phyloP scores from a whole-genome alignment of 2,797 vertebrate genomes.

The Cirrhinus mrigala region DNA sequence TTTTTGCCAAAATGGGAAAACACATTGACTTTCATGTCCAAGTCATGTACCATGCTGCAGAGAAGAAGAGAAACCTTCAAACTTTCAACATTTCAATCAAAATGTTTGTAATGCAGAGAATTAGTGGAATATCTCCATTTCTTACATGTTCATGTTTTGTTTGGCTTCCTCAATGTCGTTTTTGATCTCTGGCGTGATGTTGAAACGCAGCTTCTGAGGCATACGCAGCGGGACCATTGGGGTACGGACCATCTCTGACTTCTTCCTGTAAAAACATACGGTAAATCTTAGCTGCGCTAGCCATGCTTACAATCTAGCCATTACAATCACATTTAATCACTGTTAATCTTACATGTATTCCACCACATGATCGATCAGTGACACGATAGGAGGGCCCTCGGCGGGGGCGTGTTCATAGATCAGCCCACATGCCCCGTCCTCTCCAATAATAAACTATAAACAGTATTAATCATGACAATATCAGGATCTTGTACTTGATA shows the following conservation, averaged over 20 bases:
- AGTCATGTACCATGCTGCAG: conserved; percentile 86
- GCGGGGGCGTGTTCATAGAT: conserved; percentile 93
- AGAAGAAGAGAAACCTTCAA: neutral
- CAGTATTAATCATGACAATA: neutral
- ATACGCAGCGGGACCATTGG: conserved; percentile 80
- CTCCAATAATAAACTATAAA: conserved; percentile 90
- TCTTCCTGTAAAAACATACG: conserved; percentile 77
- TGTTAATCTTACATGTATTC: conserved; percentile 89
- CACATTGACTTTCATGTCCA: conserved; percentile 85
- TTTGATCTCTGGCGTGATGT: conserved; percentile 90
- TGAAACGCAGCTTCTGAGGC: conserved; percentile 90
- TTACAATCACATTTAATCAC: neutral
- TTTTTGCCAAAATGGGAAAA: conserved; percentile 92
- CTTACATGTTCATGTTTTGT: conserved; percentile 89
- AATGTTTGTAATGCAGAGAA: neutral
- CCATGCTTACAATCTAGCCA: neutral
- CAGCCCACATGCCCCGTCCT: conserved; percentile 92
- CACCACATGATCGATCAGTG: conserved; percentile 91
- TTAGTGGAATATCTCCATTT: neutral
- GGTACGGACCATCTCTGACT: conserved; percentile 72
- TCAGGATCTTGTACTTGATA: neutral
- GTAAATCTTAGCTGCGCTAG: neutral
- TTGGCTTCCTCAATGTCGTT: conserved; percentile 90
- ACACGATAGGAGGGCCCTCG: conserved; percentile 91
- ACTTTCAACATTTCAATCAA: neutral